A percentile compares a stretch with the other conserved stretches of the same genome.
Conservation (phyloP, 2,888 invertebrate genomes). For the Dasysyrphus albostriatus region DNA sequence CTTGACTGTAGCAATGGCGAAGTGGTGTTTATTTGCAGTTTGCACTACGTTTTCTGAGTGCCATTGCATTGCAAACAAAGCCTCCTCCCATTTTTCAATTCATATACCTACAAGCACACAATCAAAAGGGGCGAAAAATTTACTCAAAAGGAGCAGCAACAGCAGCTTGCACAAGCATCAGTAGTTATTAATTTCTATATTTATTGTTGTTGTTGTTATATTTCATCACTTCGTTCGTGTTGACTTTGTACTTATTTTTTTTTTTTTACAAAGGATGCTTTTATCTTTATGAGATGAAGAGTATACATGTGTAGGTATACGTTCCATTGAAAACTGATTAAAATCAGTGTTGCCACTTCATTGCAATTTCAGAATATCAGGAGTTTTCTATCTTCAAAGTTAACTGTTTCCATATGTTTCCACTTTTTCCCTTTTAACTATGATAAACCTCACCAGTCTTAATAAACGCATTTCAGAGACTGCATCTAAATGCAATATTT, state of each 20-base stretch:
- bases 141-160: slow-evolving; percentile 49
- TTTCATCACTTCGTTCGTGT: slow-evolving; percentile 39
- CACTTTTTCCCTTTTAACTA: not conserved
- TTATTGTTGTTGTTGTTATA: slow-evolving; percentile 24
- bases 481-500: too few species aligned
- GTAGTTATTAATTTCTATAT: slow-evolving; percentile 60
- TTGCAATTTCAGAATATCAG: not conserved
- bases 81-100: not conserved
- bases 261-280: not conserved
- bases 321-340: not conserved
- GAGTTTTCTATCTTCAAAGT: too few species aligned
- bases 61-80: slow-evolving; percentile 56
- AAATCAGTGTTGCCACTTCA: slow-evolving; percentile 1
- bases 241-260: not conserved
- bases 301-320: not conserved
- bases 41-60: slow-evolving; percentile 59
- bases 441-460: too few species aligned
- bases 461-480: too few species aligned
- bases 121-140: slow-evolving; percentile 27
- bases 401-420: not conserved
- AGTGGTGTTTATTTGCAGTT: slow-evolving; percentile 70
- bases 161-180: slow-evolving; percentile 40
- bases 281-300: slow-evolving; percentile 5
- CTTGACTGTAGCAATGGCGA: slow-evolving; percentile 63
- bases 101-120: not conserved